Evolutionary conservation across 1,140 invertebrate genomes (phyloP).

Genomic region (Ceratitis capitata): DNA sequence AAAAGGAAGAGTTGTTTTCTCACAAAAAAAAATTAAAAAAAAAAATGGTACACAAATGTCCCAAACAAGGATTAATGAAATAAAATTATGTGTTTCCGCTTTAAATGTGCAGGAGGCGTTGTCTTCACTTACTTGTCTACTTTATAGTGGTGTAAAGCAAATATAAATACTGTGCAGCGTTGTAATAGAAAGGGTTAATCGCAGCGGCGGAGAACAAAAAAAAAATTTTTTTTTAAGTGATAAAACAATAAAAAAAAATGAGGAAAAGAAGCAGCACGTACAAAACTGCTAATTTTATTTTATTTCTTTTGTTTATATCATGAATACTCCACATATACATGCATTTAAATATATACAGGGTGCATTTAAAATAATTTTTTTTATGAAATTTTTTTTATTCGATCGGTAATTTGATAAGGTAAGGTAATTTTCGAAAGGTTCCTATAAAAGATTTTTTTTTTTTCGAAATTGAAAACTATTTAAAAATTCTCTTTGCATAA

Average conservation of each 20-base stretch:
- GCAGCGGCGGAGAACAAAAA: neutral
- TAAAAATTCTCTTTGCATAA: no score
- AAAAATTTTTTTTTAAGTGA: neutral
- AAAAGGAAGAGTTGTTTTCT: neutral
- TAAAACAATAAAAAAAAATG: neutral
- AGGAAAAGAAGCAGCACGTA: neutral
- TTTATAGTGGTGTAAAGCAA: conserved; percentile 14
- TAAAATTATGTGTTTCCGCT: conserved; percentile 39
- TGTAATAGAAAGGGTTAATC: neutral
- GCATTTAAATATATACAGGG: neutral
- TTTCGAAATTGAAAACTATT: no score
- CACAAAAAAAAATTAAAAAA: neutral
- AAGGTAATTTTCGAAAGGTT: neutral
- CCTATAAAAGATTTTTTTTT: no score
- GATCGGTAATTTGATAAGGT: neutral
- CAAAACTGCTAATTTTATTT: conserved; percentile 16
- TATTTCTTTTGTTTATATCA: neutral
- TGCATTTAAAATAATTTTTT: no score
- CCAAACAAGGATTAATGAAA: conserved; percentile 35
- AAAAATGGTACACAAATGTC: neutral
- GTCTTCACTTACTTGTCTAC: neutral
- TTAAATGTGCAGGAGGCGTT: neutral
- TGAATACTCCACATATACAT: no score
- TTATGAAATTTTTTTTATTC: no score
- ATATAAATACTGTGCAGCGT: neutral